Percentiles rank a stretch among this genome's conserved stretches.
Evolutionary conservation across 2,797 vertebrate genomes (phyloP).

Genomic region (Sardinella longiceps): DNA sequence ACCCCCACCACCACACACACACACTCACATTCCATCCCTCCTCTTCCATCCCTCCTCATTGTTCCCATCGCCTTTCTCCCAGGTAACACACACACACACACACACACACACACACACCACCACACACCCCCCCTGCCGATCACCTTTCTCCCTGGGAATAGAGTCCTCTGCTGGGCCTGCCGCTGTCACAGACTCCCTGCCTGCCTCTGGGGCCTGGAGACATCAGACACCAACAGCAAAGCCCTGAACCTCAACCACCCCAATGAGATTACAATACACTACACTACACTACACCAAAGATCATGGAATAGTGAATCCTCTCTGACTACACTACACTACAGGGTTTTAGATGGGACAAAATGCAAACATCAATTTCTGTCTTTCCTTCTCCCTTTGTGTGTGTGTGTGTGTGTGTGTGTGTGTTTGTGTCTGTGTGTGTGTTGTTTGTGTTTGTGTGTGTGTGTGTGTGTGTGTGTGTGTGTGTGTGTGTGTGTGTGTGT

Average conservation of each 20-base stretch:
- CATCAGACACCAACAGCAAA: not conserved
- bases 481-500: not conserved
- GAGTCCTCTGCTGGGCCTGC: not conserved
- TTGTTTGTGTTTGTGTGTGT: constrained; percentile 4
- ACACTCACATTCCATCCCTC: too few species aligned
- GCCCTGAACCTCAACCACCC: not conserved
- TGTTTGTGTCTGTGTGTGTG: not conserved
- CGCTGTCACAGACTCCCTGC: not conserved
- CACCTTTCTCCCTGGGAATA: not conserved
- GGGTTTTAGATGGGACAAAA: not conserved
- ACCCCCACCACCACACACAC: too few species aligned
- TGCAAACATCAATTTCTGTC: not conserved
- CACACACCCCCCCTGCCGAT: too few species aligned
- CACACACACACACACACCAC: too few species aligned
- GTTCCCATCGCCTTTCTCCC: too few species aligned
- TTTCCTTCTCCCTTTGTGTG: not conserved
- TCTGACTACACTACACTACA: too few species aligned
- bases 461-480: constrained; percentile 1
- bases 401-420: not conserved
- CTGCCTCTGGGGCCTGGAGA: too few species aligned
- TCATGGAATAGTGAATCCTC: too few species aligned
- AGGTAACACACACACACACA: too few species aligned
- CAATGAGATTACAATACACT: not conserved
- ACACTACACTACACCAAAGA: too few species aligned
- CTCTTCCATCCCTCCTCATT: too few species aligned